Conservation (phyloP, 2,113 vertebrate species). For the Cinclus cinclus region DNA sequence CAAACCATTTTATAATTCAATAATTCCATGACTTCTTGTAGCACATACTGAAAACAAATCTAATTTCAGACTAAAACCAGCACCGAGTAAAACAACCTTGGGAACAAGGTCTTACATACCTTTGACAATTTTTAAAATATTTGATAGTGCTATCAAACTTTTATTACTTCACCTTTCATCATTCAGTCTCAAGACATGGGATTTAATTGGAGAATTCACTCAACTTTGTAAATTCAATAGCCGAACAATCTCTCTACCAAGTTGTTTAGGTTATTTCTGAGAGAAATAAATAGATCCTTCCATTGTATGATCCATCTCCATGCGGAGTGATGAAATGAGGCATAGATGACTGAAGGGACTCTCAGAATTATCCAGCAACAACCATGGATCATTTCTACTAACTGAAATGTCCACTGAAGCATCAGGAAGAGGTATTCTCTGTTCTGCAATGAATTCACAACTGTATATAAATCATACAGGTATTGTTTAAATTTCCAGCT, state of each 20-base stretch:
- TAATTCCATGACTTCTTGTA: not conserved
- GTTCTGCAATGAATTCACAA: not conserved
- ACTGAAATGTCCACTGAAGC: not conserved
- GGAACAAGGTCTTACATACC: not conserved
- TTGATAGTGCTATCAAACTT: not conserved
- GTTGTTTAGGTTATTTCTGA: not conserved
- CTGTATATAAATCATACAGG: not conserved
- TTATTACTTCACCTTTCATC: not conserved
- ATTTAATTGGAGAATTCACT: not conserved
- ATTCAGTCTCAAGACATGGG: not conserved
- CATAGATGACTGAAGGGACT: not conserved
- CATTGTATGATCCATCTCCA: not conserved
- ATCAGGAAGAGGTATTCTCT: not conserved
- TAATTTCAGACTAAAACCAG: not conserved
- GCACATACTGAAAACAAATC: slow-evolving; percentile 1
- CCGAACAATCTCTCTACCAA: not conserved
- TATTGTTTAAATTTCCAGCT: not conserved
- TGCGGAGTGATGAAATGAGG: not conserved
- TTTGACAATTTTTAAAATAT: not conserved
- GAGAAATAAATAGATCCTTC: not conserved
- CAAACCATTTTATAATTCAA: not conserved
- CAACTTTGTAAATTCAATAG: not conserved
- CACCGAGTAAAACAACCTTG: not conserved
- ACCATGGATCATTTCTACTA: not conserved
- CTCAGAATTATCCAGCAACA: not conserved